Evolutionary conservation across 2,113 vertebrate genomes (phyloP).

Genomic region (Numida meleagris): DNA sequence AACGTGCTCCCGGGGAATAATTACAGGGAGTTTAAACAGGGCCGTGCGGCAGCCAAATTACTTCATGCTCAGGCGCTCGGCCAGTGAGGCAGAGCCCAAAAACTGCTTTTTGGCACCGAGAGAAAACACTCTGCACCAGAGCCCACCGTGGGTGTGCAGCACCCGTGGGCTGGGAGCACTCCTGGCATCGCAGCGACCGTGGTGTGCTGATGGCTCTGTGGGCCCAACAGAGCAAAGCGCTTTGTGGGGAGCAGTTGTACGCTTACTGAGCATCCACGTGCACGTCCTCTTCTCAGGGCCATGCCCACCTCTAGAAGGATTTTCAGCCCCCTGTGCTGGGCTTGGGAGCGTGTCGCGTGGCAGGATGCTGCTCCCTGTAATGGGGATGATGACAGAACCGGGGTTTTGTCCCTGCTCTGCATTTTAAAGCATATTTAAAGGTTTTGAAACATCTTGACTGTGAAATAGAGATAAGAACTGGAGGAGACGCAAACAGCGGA

Average conservation of each 20-base stretch:
- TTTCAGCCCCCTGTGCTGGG: not conserved
- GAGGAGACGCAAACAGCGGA: constrained; percentile 48
- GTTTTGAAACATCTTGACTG: constrained; percentile 34
- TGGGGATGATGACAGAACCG: not conserved
- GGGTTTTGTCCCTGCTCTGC: not conserved
- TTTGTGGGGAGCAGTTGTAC: not conserved
- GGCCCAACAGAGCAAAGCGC: fast-evolving
- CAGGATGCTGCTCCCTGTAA: not conserved
- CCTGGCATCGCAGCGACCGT: fast-evolving
- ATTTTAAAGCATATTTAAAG: not conserved
- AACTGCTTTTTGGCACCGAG: not conserved
- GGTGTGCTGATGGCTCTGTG: not conserved
- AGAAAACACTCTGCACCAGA: not conserved
- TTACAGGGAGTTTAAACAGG: constrained; percentile 22
- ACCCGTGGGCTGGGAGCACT: not conserved
- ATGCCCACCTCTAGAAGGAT: not conserved
- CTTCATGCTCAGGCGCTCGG: constrained; percentile 35
- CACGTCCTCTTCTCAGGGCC: fast-evolving
- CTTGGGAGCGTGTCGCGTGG: fast-evolving
- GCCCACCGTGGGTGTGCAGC: not conserved
- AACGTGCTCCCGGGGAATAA: constrained; percentile 14
- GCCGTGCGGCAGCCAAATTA: constrained; percentile 29
- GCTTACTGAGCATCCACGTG: not conserved
- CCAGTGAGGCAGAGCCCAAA: constrained; percentile 41
- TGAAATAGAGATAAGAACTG: constrained; percentile 13